phyloP scores from a whole-genome alignment of 2,113 vertebrate genomes.

The Entomyzon cyanotis region DNA sequence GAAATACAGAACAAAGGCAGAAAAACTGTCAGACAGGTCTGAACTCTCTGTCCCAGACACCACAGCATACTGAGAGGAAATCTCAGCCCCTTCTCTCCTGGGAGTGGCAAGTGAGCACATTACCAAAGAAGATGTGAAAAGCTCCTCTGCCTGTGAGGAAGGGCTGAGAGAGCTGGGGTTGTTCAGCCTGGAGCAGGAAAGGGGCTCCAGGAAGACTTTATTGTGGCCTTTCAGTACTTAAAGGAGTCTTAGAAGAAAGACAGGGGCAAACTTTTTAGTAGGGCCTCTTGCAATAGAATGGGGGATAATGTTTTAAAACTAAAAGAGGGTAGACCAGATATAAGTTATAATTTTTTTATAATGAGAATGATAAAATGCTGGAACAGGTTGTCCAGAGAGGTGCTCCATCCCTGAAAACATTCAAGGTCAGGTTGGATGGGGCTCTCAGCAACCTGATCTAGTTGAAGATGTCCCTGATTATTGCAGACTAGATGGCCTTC shows the following conservation, averaged over 20 bases:
- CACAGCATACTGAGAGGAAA: neutral
- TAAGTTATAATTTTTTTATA: neutral
- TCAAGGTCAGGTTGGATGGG: neutral
- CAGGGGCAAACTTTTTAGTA: neutral
- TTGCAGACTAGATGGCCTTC: neutral
- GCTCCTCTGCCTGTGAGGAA: neutral
- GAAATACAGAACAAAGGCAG: neutral
- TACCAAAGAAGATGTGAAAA: neutral
- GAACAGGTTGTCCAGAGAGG: neutral
- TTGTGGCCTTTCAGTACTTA: neutral
- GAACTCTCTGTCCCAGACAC: neutral
- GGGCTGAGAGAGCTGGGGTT: neutral
- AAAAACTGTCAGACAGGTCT: neutral
- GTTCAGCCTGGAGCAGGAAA: neutral
- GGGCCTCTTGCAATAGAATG: neutral
- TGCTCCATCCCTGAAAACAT: neutral
- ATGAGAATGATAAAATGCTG: neutral
- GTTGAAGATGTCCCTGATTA: neutral
- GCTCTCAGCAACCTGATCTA: neutral
- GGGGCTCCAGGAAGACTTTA: neutral
- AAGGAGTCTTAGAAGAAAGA: neutral
- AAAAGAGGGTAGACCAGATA: neutral
- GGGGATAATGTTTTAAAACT: neutral
- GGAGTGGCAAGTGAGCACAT: neutral
- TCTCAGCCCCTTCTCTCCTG: neutral